Evolutionary conservation across 2,113 vertebrate species (phyloP), one percentile per base, ranked within the genome.

Genomic region (Maccullochella peelii): DNA sequence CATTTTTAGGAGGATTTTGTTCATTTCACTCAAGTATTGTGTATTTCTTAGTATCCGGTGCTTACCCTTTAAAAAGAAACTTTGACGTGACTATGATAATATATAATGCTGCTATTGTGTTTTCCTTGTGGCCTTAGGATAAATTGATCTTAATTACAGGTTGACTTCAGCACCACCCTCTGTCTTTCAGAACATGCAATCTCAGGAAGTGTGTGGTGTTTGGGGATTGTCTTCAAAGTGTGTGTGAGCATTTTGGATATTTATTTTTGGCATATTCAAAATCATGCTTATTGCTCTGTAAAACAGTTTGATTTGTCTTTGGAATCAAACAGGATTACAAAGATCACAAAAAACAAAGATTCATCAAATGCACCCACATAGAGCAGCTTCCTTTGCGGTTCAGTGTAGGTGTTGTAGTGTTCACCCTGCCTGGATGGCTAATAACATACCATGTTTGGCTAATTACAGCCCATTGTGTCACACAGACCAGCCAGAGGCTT

Each of bases 391-490:
- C 11, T 27, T 10, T 30, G 36, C 66, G 72, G 15, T 67, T 76
- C 54, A 42, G 18, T 66, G 68, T 42, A 54, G 23, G 50, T 68
- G 71, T 15, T 74, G 65, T 30, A 50, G 58, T 49, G 47, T 63
- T 57, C 27, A 21, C 18, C 8, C 62, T 33, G 62, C 42, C 18
- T 76, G 4, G 65, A 55, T 25, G 47, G 49, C 73, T 88, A 79
- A 80, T 75, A 71, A 79, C 69, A 73, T 54, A 49, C 25, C 55
- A 68, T 58, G 38, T 71, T 10, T 63, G 61, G 52, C 63, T 89
- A 83, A 89, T 78, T 85, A 82, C 83, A 69, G 86, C 81, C 71
- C 76, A 77, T 78, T 79, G 67, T 74, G 59, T 90, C 82, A 83
- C 59, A 58, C 23, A 42, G 30, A 52, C 2, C 50, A 40, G 67